Base-by-base conservation (phyloP, 2,113 vertebrate species). In the Pseudopipra pipra region DNA sequence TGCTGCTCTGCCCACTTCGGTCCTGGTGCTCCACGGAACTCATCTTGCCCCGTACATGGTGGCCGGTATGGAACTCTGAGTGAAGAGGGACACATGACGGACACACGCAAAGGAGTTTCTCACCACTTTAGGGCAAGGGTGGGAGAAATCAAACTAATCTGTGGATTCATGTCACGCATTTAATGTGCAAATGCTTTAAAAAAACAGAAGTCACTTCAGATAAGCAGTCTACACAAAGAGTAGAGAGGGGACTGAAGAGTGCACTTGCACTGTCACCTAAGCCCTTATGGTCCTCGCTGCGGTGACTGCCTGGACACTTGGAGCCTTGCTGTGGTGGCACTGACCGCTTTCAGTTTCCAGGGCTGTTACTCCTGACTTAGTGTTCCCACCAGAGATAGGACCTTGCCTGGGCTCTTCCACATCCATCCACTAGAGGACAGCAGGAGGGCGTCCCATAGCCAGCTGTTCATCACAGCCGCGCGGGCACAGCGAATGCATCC, bases 401-500 rank as follows among this genome's bases (percentile, higher is more conserved):
- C 23, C 12, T 2, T 6, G 33, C 31, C 55, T 20, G 59, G 31
- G 65, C 73, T n/a, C 49, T 90, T 19, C 86, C 55, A 14, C 28
- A 25, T 7, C 5, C 51, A 10, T 44, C 86, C 37, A 0, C 63
- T 39, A 78, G 73, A 90, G 83, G 66, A 23, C 87, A 93, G 74
- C 46, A 62, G 62, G 58, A 68, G 54, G 8, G 20, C 52, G 24
- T 47, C 56, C 9, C 5, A 0, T 0, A 4, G 54, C 33, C 79
- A 14, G 68, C 43, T 5, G 41, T 28, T 39, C 4, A 8, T 9
- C 63, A 2, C n/a, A n/a, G 75, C 35, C 31, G 4, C 1, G 1
- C 22, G 0, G 25, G 19, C 75, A 8, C 2, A 5, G 58, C 2
- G 0, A 14, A 1, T 0, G 51, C 28, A 1, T 20, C 41, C 59